Percentiles rank a stretch among this genome's conserved stretches.
Conservation (phyloP, 2,888 invertebrate species). For the Charanyca ferruginea region DNA sequence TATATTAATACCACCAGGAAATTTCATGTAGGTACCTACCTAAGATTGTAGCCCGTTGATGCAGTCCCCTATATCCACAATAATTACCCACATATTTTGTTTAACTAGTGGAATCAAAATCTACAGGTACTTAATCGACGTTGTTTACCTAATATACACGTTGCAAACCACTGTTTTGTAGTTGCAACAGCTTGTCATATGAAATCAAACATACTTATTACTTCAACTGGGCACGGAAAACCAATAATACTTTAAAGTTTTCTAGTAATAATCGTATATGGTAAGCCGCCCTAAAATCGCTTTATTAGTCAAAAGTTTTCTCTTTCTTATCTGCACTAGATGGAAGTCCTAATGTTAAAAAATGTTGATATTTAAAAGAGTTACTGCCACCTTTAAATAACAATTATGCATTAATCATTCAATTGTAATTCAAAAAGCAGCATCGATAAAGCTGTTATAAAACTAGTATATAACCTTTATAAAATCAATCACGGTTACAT, state of each 20-base stretch:
- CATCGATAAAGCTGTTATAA: slow-evolving; percentile 18
- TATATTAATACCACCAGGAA: slow-evolving; percentile 14
- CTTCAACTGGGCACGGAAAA: slow-evolving; percentile 3
- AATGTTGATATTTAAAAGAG: not conserved
- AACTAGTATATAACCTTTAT: slow-evolving; percentile 7
- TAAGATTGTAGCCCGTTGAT: slow-evolving; percentile 18
- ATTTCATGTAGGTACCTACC: too few relatives aligned
- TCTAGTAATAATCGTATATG: not conserved
- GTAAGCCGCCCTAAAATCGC: not conserved
- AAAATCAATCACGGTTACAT: slow-evolving; percentile 21
- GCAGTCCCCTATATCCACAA: slow-evolving; percentile 19
- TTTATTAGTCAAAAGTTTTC: slow-evolving; percentile 6
- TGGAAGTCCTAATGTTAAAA: not conserved
- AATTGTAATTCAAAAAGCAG: slow-evolving; percentile 9
- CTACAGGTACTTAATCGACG: slow-evolving; percentile 13
- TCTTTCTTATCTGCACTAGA: not conserved
- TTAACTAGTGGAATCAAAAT: slow-evolving; percentile 14
- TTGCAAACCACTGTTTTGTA: slow-evolving; percentile 17
- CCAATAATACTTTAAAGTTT: slow-evolving; percentile 18
- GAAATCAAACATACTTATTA: slow-evolving; percentile 37
- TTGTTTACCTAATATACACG: slow-evolving; percentile 34
- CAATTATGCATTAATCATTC: not conserved
- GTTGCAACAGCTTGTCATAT: slow-evolving; percentile 41
- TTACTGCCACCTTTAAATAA: not conserved
- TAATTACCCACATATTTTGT: slow-evolving; percentile 44